These are phyloP conservation scores for Atherix ibis DNA, from an alignment of 2,888 invertebrate species.

Conservation along the genomic window DNA sequence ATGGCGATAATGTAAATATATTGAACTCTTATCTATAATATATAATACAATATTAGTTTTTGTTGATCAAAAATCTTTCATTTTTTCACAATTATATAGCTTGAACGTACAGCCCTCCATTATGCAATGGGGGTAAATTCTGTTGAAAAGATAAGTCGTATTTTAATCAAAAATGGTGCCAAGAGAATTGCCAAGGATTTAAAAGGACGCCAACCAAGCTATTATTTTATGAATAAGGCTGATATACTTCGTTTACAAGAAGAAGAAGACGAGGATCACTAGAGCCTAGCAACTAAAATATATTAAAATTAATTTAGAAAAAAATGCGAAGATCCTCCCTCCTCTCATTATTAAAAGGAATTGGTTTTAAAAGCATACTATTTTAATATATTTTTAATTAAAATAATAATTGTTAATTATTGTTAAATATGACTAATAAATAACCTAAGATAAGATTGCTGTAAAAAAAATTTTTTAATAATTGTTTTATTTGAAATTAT, in stretches of 20 bases:
- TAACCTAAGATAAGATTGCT: too few relatives aligned
- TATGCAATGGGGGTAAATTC: constrained; percentile 82
- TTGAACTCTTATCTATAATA: neutral
- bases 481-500: too few relatives aligned
- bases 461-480: too few relatives aligned
- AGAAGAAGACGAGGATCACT: constrained; percentile 48
- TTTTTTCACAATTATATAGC: constrained; percentile 34
- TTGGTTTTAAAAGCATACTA: too few relatives aligned
- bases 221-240: constrained; percentile 84
- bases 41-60: constrained; percentile 1
- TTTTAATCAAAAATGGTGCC: constrained; percentile 69
- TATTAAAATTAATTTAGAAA: neutral
- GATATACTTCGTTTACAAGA: constrained; percentile 72
- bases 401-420: too few relatives aligned
- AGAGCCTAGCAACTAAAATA: neutral
- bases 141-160: constrained; percentile 63
- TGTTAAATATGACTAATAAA: too few relatives aligned
- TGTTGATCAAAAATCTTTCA: too few relatives aligned
- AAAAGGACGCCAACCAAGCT: constrained; percentile 76
- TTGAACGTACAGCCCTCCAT: constrained; percentile 76
- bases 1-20: constrained; percentile 71
- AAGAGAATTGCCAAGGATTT: constrained; percentile 71
- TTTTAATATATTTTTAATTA: too few relatives aligned
- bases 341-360: too few relatives aligned
- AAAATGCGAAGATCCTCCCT: too few relatives aligned